Evolutionary conservation across 2,797 vertebrate genomes (phyloP), one percentile per base, ranked within the genome.

Genomic region (Coccyzus lansbergi): DNA sequence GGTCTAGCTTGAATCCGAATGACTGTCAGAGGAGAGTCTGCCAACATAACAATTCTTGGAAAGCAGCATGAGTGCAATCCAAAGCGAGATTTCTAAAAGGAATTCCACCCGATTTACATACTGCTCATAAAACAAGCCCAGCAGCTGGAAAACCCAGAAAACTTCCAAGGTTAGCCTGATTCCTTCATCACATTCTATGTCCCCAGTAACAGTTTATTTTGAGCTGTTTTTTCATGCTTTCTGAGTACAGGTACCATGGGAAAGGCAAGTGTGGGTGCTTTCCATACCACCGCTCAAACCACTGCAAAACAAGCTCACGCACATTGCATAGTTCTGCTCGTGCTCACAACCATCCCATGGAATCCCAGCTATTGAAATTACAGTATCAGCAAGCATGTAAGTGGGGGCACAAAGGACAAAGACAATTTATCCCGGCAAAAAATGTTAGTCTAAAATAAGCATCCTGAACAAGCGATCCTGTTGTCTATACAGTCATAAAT

Each of bases 371-470:
- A 40, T 8, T 70, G 53, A 76, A 64, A 29, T 53, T 58, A 19
- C 74, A 70, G 17, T 3, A 72, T 34, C 75, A 89, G 65, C 76
- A 91, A 84, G 42, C 64, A 90, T 93, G 49, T 72, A 18, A 42
- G 67, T 0, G 33, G 83, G 82, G 83, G 91, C 70, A 93, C 70
- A 46, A 86, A n/a, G 44, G 55, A 96, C 91, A 95, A 93, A 91
- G 86, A 15, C 75, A 94, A 76, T 79, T 91, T 12, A 90, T 29
- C 72, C 78, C 33, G 29, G 0, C 88, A 83, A 78, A 93, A 95
- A 95, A 80, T 8, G 36, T 90, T 80, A 62, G 74, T 52, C 94
- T 90, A 93, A 94, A 96, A 86, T 82, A 88, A 94, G 90, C 65
- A 24, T 11, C 67, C 82, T 63, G 70, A 48, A 90, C 71, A 92